phyloP scores from a whole-genome alignment of 2,797 vertebrate genomes.

The Merluccius polli region DNA sequence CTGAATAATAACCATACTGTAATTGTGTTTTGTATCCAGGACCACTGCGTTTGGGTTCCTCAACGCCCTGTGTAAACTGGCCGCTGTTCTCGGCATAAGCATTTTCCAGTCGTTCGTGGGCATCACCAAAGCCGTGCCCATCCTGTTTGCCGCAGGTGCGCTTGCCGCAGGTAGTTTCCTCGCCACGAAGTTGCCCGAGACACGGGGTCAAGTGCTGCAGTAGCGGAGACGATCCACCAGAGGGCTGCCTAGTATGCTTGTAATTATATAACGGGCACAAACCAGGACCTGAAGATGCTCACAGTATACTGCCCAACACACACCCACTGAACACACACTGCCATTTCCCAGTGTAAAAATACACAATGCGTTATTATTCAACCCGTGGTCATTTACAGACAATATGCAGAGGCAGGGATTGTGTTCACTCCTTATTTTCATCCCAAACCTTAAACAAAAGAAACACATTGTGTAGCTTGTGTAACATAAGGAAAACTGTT shows the following conservation, averaged over 20 bases:
- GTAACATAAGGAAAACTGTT: slow-evolving; percentile 12
- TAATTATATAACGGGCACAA: slow-evolving; percentile 26
- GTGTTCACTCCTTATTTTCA: slow-evolving; percentile 39
- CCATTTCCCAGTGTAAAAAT: slow-evolving; percentile 5
- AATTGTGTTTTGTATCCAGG: slow-evolving; percentile 61
- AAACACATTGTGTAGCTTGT: neutral
- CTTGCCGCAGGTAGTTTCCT: slow-evolving; percentile 91
- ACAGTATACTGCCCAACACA: slow-evolving; percentile 45
- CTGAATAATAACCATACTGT: neutral
- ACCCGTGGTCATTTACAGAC: neutral
- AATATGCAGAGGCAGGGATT: slow-evolving; percentile 7
- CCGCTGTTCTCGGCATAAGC: slow-evolving; percentile 93
- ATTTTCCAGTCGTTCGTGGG: slow-evolving; percentile 97
- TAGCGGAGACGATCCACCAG: slow-evolving; percentile 60
- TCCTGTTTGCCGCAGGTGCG: slow-evolving; percentile 86
- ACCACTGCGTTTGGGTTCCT: slow-evolving; percentile 94
- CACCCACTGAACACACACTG: slow-evolving; percentile 29
- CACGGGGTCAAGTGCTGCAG: slow-evolving; percentile 91
- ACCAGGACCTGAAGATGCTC: slow-evolving; percentile 47
- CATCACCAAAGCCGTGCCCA: slow-evolving; percentile 92
- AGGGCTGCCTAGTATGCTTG: slow-evolving; percentile 47
- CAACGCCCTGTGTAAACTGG: slow-evolving; percentile 92
- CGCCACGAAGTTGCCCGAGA: slow-evolving; percentile 91
- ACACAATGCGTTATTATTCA: slow-evolving; percentile 7
- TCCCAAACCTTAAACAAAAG: neutral